Conservation (phyloP, 2,888 invertebrate genomes). For the Drosophila fungiperda region DNA sequence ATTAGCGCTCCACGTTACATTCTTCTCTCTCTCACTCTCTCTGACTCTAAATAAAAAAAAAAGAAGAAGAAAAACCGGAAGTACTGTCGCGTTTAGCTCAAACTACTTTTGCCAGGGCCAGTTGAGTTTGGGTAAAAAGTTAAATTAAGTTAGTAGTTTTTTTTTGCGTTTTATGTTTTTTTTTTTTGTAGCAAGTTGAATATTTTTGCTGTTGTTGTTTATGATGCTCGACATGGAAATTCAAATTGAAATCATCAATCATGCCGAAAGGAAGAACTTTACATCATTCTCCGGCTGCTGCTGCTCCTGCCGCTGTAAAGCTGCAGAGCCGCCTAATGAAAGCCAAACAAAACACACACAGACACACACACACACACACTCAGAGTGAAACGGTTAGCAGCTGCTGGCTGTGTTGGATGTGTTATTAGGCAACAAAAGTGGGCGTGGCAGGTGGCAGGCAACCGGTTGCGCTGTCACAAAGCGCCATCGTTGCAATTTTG, state of each 20-base stretch:
- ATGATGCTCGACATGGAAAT: slow-evolving; percentile 76
- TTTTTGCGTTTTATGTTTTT: slow-evolving; percentile 14
- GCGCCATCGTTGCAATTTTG: slow-evolving; percentile 76
- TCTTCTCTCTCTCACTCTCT: slow-evolving; percentile 14
- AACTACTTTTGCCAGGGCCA: slow-evolving; percentile 24
- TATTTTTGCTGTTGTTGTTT: slow-evolving; percentile 47
- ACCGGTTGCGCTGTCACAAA: slow-evolving; percentile 66
- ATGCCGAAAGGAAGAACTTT: slow-evolving; percentile 56
- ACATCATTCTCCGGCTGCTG: slow-evolving; percentile 10
- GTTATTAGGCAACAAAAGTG: slow-evolving; percentile 64
- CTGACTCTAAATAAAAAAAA: slow-evolving; percentile 17
- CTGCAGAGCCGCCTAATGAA: slow-evolving; percentile 67
- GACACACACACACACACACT: slow-evolving; percentile 3
- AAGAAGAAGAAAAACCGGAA: slow-evolving; percentile 44
- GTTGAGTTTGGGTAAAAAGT: slow-evolving; percentile 64
- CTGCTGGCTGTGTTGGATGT: slow-evolving; percentile 58
- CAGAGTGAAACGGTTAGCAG: slow-evolving; percentile 31
- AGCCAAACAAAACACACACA: slow-evolving; percentile 64
- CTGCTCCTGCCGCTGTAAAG: slow-evolving; percentile 24
- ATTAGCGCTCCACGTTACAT: slow-evolving; percentile 67
- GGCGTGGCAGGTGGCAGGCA: slow-evolving; percentile 26
- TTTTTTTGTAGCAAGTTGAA: background rate
- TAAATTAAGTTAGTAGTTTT: slow-evolving; percentile 73
- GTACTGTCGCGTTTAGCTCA: slow-evolving; percentile 65
- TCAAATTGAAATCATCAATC: slow-evolving; percentile 82